Base-by-base conservation (phyloP, 2,797 vertebrate species). In the Schizothorax lantsangensis region DNA sequence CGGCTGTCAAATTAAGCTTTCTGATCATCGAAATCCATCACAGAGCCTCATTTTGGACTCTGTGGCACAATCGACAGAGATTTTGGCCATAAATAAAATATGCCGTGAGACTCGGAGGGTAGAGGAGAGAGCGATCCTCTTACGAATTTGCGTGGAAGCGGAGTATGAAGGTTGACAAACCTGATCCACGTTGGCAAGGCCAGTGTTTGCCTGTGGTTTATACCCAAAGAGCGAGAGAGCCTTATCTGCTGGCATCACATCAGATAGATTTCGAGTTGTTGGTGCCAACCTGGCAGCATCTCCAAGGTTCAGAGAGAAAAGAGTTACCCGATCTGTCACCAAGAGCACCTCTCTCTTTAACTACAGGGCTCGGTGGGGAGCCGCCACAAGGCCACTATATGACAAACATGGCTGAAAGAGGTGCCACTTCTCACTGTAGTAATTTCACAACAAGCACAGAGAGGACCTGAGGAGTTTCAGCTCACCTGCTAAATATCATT, bases 401-500 rank as follows among this genome's bases (percentile, higher is more conserved):
- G 92, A 93, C 92, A 90, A 89, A 87, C 64, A 52, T 88, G 87
- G 88, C 86, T 21, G 47, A 86, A 71, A 78, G 83, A 88, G 91
- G n/a, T 88, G 86, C 89, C 91, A 91, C 86, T 49, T 86, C 79
- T 88, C 57, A 57, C 49, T 88, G 90, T 88, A 89, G 93, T 95
- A 94, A 95, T 92, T 90, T 88, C 90, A 95, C 93, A 94, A 92
- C 90, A 40, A 82, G 59, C 68, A 79, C 86, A 92, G 85, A 89
- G 83, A 52, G 5, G 89, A 94, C 93, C 93, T 93, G 75, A 89
- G 87, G 90, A 91, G 91, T 90, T 81, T 88, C 30, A 80, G 91
- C 92, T 91, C 90, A 88, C 89, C 93, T 92, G 92, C 92, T 91
- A 83, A 88, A 92, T 88, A 93, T 92, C 94, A 94, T 91, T 91